phyloP scores from a whole-genome alignment of 2,797 vertebrate genomes.

The Danio kyathit region DNA sequence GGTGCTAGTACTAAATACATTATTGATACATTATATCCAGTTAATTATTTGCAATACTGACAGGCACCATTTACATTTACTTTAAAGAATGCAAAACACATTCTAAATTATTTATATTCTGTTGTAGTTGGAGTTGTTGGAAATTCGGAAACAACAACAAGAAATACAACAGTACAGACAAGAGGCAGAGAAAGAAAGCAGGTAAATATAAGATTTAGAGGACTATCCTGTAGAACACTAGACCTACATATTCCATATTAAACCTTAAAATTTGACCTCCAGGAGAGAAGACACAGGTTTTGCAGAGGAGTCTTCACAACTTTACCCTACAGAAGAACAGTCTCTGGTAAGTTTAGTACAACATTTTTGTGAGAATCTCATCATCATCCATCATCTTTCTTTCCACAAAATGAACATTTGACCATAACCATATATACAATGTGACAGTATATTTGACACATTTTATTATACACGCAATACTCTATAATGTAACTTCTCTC shows the following conservation, averaged over 20 bases:
- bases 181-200: slow-evolving; percentile 77
- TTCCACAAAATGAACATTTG: slow-evolving; percentile 19
- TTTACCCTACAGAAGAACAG: slow-evolving; percentile 75
- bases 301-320: slow-evolving; percentile 78
- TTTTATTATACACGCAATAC: slow-evolving; percentile 2
- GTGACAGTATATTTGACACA: too few species aligned
- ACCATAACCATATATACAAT: too few species aligned
- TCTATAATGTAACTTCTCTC: background rate
- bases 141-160: slow-evolving; percentile 78
- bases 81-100: background rate
- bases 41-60: background rate
- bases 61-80: background rate
- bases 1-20: background rate
- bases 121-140: slow-evolving; percentile 86
- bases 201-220: slow-evolving; percentile 64
- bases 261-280: slow-evolving; percentile 22
- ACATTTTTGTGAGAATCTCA: slow-evolving; percentile 8
- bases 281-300: slow-evolving; percentile 85
- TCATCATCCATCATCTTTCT: slow-evolving; percentile 18
- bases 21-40: background rate
- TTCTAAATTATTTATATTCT: slow-evolving; percentile 24
- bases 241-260: background rate
- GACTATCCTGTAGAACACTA: background rate
- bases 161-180: slow-evolving; percentile 73
- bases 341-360: slow-evolving; percentile 72